Percentiles rank a stretch among this genome's conserved stretches.
These are phyloP conservation scores for Diplosoma virens DNA, from an alignment of 23 tunicate species.

Conservation along the genomic window DNA sequence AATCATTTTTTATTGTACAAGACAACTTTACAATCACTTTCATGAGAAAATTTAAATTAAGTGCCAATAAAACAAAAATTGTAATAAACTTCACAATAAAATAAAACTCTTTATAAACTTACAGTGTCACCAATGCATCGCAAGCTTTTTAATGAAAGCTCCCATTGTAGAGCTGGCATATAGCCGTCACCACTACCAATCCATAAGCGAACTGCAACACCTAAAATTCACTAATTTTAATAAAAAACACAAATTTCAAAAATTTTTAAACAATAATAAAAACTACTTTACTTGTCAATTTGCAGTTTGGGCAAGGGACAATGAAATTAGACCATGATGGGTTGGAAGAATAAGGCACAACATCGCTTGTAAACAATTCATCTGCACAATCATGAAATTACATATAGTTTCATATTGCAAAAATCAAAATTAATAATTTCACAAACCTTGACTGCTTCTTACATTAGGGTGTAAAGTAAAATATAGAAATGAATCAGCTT, in stretches of 20 bases:
- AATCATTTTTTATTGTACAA: no score
- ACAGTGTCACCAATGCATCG: constrained; percentile 36
- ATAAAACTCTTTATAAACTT: no score
- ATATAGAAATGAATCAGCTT: neutral
- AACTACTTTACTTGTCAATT: neutral
- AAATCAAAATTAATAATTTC: neutral
- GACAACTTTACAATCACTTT: no score
- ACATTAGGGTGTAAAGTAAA: constrained; percentile 12
- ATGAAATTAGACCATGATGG: constrained; percentile 13
- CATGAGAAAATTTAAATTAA: no score
- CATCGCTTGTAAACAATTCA: constrained; percentile 17
- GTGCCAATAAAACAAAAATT: no score
- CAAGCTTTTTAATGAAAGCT: constrained; percentile 13
- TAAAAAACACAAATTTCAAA: neutral
- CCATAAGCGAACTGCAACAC: constrained; percentile 53
- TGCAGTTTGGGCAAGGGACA: neutral
- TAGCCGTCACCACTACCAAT: constrained; percentile 17
- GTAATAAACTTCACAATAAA: no score
- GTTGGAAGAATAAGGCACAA: constrained; percentile 6
- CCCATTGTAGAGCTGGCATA: constrained; percentile 69
- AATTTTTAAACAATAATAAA: neutral
- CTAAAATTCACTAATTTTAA: constrained; percentile 10
- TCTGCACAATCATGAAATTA: neutral
- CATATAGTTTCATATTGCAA: neutral
- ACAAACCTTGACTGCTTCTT: neutral